A percentile compares a stretch with the other conserved stretches of the same genome.
phyloP scores from a whole-genome alignment of 2,888 invertebrate genomes.

The Drosophila lacicola region DNA sequence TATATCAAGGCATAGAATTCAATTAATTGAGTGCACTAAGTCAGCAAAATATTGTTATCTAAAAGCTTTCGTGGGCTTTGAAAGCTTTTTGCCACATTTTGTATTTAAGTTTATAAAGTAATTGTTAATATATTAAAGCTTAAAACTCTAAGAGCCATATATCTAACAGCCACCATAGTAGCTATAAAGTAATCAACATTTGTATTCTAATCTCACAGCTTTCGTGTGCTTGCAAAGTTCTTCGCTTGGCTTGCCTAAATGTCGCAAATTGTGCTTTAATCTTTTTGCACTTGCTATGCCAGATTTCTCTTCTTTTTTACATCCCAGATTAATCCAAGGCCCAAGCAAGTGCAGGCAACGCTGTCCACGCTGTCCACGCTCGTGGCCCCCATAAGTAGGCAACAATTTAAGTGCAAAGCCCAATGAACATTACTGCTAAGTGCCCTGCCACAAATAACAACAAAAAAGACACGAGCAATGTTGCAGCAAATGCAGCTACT shows the following conservation, averaged over 20 bases:
- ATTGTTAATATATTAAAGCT: not conserved
- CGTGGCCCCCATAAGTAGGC: constrained; percentile 55
- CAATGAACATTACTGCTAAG: constrained; percentile 48
- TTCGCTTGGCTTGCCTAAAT: not conserved
- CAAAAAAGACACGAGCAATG: constrained; percentile 36
- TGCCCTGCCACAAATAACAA: constrained; percentile 25
- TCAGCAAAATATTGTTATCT: no score
- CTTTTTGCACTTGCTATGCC: not conserved
- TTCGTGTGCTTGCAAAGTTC: no score
- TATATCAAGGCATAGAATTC: no score
- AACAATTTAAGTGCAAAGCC: constrained; percentile 55
- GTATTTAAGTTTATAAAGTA: no score
- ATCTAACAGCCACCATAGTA: no score
- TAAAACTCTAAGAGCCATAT: not conserved
- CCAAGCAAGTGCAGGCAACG: constrained; percentile 1
- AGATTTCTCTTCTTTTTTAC: no score
- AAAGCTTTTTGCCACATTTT: not conserved
- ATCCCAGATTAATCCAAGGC: not conserved
- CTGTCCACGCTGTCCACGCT: constrained; percentile 21
- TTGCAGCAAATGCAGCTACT: constrained; percentile 36
- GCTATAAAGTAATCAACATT: not conserved
- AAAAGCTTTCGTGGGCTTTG: not conserved
- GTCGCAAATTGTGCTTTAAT: not conserved
- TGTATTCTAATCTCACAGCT: no score
- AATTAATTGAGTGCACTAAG: no score